phyloP scores from a whole-genome alignment of 2,113 vertebrate species.

The Megaceryle maxima region DNA sequence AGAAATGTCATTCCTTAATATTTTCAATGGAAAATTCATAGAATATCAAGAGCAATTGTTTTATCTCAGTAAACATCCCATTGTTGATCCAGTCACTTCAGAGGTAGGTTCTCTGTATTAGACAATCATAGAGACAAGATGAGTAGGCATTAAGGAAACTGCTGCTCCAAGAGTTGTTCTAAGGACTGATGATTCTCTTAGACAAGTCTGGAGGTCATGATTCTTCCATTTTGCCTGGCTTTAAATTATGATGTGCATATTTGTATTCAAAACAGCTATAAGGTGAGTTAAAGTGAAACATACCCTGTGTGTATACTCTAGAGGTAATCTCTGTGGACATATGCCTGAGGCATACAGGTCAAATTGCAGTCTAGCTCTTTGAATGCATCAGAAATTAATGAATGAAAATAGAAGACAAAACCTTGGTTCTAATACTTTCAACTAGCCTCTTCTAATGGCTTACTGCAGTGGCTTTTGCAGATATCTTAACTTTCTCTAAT shows the following conservation, averaged over 20 bases:
- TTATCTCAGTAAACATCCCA: background rate
- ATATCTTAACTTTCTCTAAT: background rate
- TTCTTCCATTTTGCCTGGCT: background rate
- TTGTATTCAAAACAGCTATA: background rate
- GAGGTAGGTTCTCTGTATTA: background rate
- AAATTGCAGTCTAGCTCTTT: background rate
- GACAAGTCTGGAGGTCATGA: background rate
- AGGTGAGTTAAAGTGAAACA: background rate
- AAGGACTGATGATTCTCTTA: background rate
- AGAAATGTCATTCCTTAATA: background rate
- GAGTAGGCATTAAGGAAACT: background rate
- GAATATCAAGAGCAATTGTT: background rate
- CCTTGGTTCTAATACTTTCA: background rate
- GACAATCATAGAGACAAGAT: background rate
- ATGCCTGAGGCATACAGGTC: background rate
- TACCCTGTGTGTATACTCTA: fast-evolving
- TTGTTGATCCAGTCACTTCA: background rate
- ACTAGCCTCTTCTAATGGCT: background rate
- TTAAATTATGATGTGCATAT: background rate
- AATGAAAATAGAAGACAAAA: background rate
- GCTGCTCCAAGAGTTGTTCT: background rate
- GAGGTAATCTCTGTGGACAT: background rate
- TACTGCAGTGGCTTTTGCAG: background rate
- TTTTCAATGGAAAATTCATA: background rate
- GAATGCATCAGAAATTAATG: background rate